Conservation (phyloP, 2,797 vertebrate genomes). For the Falco berigora region DNA sequence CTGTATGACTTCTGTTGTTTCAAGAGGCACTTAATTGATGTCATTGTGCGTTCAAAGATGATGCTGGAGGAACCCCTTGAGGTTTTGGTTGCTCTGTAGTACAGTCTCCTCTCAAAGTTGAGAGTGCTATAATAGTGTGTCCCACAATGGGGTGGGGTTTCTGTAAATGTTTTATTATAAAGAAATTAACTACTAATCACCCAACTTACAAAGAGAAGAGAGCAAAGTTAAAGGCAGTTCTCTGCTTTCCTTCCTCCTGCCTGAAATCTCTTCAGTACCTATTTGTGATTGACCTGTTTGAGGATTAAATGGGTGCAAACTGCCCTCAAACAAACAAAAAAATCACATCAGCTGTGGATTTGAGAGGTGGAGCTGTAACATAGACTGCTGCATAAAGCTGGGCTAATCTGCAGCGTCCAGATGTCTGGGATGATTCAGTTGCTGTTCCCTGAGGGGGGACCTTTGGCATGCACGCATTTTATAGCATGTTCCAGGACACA, state of each 20-base stretch:
- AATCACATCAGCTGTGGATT: background rate
- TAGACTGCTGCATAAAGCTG: background rate
- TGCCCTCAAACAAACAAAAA: background rate
- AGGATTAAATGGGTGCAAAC: background rate
- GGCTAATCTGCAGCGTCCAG: background rate
- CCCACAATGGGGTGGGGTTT: background rate
- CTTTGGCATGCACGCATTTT: background rate
- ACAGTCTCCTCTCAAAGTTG: background rate
- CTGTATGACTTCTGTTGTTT: background rate
- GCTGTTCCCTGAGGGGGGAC: background rate
- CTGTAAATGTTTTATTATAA: background rate
- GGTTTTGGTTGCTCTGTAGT: slow-evolving; percentile 9
- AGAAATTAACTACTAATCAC: slow-evolving; percentile 20
- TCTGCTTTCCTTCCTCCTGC: background rate
- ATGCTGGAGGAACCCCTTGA: background rate
- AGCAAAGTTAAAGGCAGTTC: background rate
- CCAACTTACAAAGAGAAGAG: background rate
- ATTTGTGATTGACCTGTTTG: background rate
- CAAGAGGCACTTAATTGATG: background rate
- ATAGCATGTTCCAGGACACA: background rate
- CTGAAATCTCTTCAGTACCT: background rate
- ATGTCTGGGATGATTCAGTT: background rate
- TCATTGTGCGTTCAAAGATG: slow-evolving; percentile 8
- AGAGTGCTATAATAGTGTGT: background rate
- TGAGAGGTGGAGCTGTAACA: background rate